Base-by-base conservation (phyloP, 2,113 vertebrate genomes). In the Python bivittatus region DNA sequence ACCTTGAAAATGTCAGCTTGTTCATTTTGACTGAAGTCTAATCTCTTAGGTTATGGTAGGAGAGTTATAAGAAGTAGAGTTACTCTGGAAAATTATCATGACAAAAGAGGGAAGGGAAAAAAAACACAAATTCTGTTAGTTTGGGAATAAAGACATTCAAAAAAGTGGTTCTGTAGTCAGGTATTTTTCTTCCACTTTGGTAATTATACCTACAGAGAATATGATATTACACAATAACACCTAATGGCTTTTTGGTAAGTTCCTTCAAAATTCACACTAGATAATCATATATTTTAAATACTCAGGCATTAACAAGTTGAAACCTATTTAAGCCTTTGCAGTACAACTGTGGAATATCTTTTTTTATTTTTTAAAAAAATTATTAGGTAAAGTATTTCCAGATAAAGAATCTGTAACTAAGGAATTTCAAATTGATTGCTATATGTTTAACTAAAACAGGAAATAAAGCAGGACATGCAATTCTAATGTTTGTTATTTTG, bases 1-100 rank as follows among this genome's bases (percentile, higher is more conserved):
- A 97, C 96, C 97, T 97, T 96, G 95, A 95, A 96, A 97, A 97
- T 96, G 97, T 96, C 96, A 97, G 93, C 91, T 96, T 96, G 94
- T 95, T 97, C 95, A 96, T 91, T 95, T 95, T 95, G 91, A 97
- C 96, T 96, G 97, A 97, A 97, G 96, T 94, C 88, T 95, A 95
- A 95, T 96, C 95, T 96, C 97, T 93, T 94, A 93, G 92, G 90
- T 95, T 96, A 95, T 56, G 72, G 93, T 95, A 94, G 94, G 96
- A 96, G 94, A 95, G 53, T 93, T 84, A 83, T 56, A 93, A 93
- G 87, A 95, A 96, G 92, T 95, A 95, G 90, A 95, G 93, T 88
- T 95, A 95, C 89, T 96, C 85, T 94, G 93, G 29, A 86, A 96
- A 96, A 96, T 97, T 95, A 95, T 91, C 94, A 94, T 95, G 93